Evolutionary conservation across 2,888 invertebrate genomes (phyloP).

Genomic region (Aradus depressus): DNA sequence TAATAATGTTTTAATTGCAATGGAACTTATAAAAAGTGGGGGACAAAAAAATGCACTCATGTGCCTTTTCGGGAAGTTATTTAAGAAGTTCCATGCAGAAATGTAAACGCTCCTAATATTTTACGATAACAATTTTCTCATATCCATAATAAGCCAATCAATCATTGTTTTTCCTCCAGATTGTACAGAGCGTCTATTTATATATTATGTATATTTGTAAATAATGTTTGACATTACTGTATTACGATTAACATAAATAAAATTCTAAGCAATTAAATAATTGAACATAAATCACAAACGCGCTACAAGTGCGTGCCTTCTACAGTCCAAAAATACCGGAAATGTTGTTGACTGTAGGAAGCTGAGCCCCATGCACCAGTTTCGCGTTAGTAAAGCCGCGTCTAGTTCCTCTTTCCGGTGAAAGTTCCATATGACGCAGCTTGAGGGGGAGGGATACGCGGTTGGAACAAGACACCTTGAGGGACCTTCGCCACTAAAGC

Average conservation of each 20-base stretch:
- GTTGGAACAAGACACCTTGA: constrained; percentile 28
- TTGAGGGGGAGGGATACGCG: constrained; percentile 17
- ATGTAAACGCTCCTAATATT: constrained; percentile 4
- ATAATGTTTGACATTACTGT: constrained; percentile 7
- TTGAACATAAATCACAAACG: too few relatives aligned
- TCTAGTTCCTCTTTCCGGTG: constrained; percentile 31
- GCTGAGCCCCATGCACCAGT: constrained; percentile 46
- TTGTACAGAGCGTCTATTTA: constrained; percentile 31
- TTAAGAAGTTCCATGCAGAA: constrained; percentile 23
- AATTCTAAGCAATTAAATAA: constrained; percentile 33
- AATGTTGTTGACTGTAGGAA: constrained; percentile 38
- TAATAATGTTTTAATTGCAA: constrained; percentile 25
- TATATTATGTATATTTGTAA: constrained; percentile 12
- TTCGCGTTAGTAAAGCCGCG: constrained; percentile 38
- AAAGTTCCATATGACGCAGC: constrained; percentile 22
- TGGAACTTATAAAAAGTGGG: constrained; percentile 23
- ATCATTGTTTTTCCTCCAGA: constrained; percentile 28
- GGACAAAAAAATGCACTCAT: constrained; percentile 17
- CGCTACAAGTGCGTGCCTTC: constrained; percentile 34
- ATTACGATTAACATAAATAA: too few relatives aligned
- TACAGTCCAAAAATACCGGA: constrained; percentile 37
- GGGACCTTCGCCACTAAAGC: too few relatives aligned
- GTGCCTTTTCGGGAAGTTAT: constrained; percentile 26
- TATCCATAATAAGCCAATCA: constrained; percentile 11
- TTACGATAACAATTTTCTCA: background rate